Conservation (phyloP, 2,797 vertebrate genomes). For the Hafferia zeledoni region DNA sequence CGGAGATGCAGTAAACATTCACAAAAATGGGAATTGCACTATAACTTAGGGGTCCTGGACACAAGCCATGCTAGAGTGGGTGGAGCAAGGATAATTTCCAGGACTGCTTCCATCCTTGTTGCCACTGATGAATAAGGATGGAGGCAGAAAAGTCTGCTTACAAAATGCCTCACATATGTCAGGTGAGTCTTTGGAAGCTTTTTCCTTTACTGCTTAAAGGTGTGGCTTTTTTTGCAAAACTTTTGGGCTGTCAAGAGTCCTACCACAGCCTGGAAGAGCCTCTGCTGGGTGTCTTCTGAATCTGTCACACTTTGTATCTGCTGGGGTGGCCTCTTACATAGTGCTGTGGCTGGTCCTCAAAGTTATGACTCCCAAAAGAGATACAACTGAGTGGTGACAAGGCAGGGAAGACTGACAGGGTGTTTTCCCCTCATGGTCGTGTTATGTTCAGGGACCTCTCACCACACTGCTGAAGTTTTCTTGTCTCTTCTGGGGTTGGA, state of each 20-base stretch:
- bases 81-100: not conserved
- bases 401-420: not conserved
- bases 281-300: not conserved
- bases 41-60: not conserved
- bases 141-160: not conserved
- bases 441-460: not conserved
- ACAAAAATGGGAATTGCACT: not conserved
- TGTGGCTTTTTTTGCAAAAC: not conserved
- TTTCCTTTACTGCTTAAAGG: not conserved
- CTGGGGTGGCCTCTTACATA: accelerated
- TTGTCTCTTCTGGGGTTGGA: not conserved
- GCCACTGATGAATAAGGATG: not conserved
- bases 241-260: not conserved
- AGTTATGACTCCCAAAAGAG: not conserved
- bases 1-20: not conserved
- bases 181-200: not conserved
- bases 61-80: not conserved
- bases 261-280: not conserved
- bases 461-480: not conserved
- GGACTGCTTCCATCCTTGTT: not conserved
- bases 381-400: accelerated
- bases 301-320: not conserved
- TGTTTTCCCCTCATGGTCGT: not conserved
- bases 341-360: not conserved
- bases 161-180: not conserved